Evolutionary conservation across 92 coral and sea anemone species (phyloP).

Genomic region (Zoanthus gigantus): DNA sequence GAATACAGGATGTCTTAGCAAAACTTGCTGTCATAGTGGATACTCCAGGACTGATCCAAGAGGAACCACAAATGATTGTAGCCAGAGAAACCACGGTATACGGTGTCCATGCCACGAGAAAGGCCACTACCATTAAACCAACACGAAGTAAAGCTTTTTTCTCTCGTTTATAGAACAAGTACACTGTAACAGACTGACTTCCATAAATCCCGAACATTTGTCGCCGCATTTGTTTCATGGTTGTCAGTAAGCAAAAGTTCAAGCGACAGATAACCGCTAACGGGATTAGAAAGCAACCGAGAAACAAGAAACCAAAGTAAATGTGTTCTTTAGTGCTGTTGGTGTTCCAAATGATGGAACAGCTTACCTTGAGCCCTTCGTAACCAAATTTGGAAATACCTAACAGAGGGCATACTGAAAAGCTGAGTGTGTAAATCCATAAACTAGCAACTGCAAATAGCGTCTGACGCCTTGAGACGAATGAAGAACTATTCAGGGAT

Average conservation of each 20-base stretch:
- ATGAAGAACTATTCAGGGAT: conserved; percentile 55
- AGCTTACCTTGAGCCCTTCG: conserved; percentile 68
- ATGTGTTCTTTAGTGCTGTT: conserved; percentile 50
- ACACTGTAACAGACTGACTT: neutral
- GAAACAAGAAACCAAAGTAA: conserved; percentile 65
- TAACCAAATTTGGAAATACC: conserved; percentile 71
- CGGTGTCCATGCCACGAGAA: conserved; percentile 56
- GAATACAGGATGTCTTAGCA: conserved; percentile 59
- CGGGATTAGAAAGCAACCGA: conserved; percentile 66
- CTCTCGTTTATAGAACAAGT: conserved; percentile 13
- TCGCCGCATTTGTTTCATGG: conserved; percentile 47
- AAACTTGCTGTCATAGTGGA: conserved; percentile 47
- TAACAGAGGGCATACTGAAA: conserved; percentile 63
- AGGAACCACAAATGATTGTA: conserved; percentile 17
- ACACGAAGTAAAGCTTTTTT: conserved; percentile 13
- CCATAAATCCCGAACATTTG: conserved; percentile 38
- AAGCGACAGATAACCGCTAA: neutral
- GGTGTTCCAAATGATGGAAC: conserved; percentile 71
- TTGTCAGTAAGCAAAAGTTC: conserved; percentile 1
- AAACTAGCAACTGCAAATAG: conserved; percentile 40
- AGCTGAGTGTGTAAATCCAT: conserved; percentile 66
- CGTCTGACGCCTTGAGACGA: conserved; percentile 48
- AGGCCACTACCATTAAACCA: conserved; percentile 9
- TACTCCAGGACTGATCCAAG: conserved; percentile 17
- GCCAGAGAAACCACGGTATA: conserved; percentile 59